Evolutionary conservation across 2,113 vertebrate genomes (phyloP).

Genomic region (Cynoglossus semilaevis): DNA sequence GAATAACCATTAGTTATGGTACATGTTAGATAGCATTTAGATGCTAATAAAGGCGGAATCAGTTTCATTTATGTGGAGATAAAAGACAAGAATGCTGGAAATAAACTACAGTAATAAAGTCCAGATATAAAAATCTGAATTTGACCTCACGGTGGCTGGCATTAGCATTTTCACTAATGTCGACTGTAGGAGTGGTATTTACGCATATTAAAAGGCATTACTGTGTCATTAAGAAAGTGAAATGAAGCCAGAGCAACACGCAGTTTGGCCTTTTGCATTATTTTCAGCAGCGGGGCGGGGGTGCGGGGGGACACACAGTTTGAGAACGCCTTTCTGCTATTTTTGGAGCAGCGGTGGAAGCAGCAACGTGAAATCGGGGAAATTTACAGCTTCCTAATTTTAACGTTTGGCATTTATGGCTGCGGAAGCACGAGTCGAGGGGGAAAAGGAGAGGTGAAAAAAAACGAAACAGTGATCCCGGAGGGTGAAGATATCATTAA

Average conservation of each 20-base stretch:
- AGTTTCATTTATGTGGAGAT: too few relatives aligned
- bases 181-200: not conserved
- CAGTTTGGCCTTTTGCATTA: slow-evolving; percentile 1
- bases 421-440: slow-evolving; percentile 28
- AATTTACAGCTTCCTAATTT: slow-evolving; percentile 62
- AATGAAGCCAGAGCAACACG: not conserved
- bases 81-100: too few relatives aligned
- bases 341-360: slow-evolving; percentile 15
- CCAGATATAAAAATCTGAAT: too few relatives aligned
- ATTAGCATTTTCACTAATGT: too few relatives aligned
- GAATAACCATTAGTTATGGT: too few relatives aligned
- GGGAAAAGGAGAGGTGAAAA: slow-evolving; percentile 20
- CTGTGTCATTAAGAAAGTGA: slow-evolving; percentile 16
- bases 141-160: too few relatives aligned
- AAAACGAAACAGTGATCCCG: slow-evolving; percentile 44
- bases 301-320: slow-evolving; percentile 1
- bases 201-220: slow-evolving; percentile 4
- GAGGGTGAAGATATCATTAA: slow-evolving; percentile 58
- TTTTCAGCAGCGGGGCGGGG: not conserved
- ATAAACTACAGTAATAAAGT: too few relatives aligned
- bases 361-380: slow-evolving; percentile 22
- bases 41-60: too few relatives aligned
- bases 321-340: slow-evolving; percentile 38
- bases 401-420: slow-evolving; percentile 55
- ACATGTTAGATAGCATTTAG: too few relatives aligned